Evolutionary conservation across 2,113 vertebrate species (phyloP).

Genomic region (Mobula hypostoma): DNA sequence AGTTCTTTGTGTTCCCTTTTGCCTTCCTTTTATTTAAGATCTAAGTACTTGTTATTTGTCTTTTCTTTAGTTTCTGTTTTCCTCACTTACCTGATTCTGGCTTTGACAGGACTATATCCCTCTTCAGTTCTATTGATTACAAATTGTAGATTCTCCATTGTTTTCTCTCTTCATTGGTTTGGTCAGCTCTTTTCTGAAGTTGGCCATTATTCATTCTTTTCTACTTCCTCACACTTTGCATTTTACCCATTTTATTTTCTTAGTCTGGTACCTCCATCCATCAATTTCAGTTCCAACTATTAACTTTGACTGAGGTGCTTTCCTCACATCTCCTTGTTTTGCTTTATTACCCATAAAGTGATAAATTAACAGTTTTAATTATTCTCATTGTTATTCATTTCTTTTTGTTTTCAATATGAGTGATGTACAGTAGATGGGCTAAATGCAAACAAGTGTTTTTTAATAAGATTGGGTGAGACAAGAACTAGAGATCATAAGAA

Average conservation of each 20-base stretch:
- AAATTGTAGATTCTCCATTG: neutral
- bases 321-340: neutral
- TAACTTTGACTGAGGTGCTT: neutral
- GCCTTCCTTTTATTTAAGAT: neutral
- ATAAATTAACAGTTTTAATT: neutral
- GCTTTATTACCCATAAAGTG: neutral
- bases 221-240: neutral
- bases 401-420: no score
- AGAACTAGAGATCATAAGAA: no score
- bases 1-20: neutral
- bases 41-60: neutral
- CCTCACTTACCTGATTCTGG: neutral
- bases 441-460: no score
- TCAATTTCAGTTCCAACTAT: neutral
- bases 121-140: neutral
- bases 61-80: neutral
- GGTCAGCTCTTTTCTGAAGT: neutral
- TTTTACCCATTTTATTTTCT: neutral
- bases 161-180: neutral
- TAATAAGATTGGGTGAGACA: no score
- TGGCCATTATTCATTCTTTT: neutral
- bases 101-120: neutral
- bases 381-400: no score
- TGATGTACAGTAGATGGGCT: no score
- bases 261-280: neutral